phyloP scores from a whole-genome alignment of 1,140 invertebrate species.

The Parapsyche elsis region DNA sequence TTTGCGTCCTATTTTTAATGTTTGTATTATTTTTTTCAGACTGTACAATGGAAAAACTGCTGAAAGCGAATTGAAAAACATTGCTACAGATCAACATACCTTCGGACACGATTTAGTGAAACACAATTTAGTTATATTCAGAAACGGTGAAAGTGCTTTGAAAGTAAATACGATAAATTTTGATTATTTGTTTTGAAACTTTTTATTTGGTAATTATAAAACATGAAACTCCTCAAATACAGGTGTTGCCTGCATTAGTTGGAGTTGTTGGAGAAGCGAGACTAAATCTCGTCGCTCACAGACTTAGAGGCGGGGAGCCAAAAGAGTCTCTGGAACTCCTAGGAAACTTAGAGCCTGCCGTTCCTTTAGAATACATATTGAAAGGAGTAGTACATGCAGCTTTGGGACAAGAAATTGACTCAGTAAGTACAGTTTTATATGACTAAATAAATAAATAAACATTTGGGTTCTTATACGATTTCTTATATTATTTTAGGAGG shows the following conservation, averaged over 20 bases:
- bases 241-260: conserved; percentile 90
- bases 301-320: conserved; percentile 91
- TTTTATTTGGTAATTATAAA: not conserved
- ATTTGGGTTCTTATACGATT: not conserved
- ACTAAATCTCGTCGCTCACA: conserved; percentile 95
- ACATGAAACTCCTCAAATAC: conserved; percentile 49
- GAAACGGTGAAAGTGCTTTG: conserved; percentile 93
- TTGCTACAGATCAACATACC: conserved; percentile 81
- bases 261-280: conserved; percentile 97
- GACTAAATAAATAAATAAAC: not conserved
- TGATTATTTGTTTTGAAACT: not conserved
- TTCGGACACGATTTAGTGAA: conserved; percentile 94
- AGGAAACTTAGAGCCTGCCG: conserved; percentile 91
- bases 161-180: conserved; percentile 64
- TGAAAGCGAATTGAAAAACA: conserved; percentile 84
- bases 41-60: conserved; percentile 95
- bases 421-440: conserved; percentile 70
- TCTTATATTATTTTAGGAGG: conserved; percentile 73
- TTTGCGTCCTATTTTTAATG: not conserved
- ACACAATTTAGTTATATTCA: conserved; percentile 97
- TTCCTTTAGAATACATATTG: conserved; percentile 96
- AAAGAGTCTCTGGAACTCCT: conserved; percentile 90
- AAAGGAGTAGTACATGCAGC: conserved; percentile 96
- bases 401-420: conserved; percentile 90
- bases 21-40: conserved; percentile 68